Evolutionary conservation across 2,797 vertebrate genomes (phyloP).

Genomic region (Enteromius mattozi): DNA sequence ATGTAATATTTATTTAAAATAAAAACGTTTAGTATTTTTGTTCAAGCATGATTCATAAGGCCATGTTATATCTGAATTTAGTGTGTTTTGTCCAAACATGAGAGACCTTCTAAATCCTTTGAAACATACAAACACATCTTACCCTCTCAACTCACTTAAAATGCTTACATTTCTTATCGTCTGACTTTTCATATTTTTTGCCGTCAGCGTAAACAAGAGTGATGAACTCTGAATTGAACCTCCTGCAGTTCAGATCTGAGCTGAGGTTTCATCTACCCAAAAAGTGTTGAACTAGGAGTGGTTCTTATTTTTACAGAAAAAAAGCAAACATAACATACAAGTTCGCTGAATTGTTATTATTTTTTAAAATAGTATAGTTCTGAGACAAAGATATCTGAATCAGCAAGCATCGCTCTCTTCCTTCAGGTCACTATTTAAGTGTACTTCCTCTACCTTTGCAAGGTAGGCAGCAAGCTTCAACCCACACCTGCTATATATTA

Average conservation of each 20-base stretch:
- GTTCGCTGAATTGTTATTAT: background rate
- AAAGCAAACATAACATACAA: background rate
- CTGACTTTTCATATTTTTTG: slow-evolving; percentile 31
- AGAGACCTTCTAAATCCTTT: background rate
- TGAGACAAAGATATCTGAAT: background rate
- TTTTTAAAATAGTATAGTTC: background rate
- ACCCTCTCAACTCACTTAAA: slow-evolving; percentile 35
- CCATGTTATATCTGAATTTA: slow-evolving; percentile 36
- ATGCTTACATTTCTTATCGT: slow-evolving; percentile 15
- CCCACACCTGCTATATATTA: background rate
- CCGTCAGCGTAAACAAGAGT: slow-evolving; percentile 10
- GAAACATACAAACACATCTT: slow-evolving; percentile 13
- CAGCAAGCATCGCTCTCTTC: background rate
- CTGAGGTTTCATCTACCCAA: slow-evolving; percentile 7
- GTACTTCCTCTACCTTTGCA: slow-evolving; percentile 1
- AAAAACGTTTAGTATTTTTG: slow-evolving; percentile 45
- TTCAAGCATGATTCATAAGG: slow-evolving; percentile 48
- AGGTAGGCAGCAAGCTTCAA: background rate
- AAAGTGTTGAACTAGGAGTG: background rate
- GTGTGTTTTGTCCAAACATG: background rate
- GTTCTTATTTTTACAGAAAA: background rate
- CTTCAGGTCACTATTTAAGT: background rate
- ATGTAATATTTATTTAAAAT: background rate
- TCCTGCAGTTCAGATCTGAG: slow-evolving; percentile 21
- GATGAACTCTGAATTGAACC: slow-evolving; percentile 30